Evolutionary conservation across 2,113 vertebrate genomes (phyloP).

Genomic region (Lampris megalopsis): DNA sequence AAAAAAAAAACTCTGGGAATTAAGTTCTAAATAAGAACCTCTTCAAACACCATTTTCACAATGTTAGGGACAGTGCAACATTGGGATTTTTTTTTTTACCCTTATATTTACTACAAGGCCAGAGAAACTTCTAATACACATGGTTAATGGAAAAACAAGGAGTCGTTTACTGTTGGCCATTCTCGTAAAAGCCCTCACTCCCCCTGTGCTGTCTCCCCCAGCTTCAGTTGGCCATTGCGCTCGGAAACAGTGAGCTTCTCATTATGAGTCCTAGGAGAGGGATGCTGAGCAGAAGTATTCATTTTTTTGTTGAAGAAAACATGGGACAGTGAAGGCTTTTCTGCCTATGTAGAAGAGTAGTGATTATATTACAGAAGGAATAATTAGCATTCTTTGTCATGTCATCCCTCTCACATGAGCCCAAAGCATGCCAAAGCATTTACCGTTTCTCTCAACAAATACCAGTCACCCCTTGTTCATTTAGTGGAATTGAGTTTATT

Average conservation of each 20-base stretch:
- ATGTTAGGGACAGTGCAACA: neutral
- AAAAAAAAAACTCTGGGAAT: neutral
- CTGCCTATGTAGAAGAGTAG: too few relatives aligned
- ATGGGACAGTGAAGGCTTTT: too few relatives aligned
- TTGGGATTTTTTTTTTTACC: neutral
- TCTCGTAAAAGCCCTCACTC: neutral
- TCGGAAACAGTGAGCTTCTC: conserved; percentile 62
- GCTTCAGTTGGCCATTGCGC: conserved; percentile 23
- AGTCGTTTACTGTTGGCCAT: conserved; percentile 15
- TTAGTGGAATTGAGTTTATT: conserved; percentile 61
- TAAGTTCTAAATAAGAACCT: neutral
- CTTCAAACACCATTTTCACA: neutral
- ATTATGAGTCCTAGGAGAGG: conserved; percentile 26
- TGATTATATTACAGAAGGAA: too few relatives aligned
- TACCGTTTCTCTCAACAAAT: conserved; percentile 34
- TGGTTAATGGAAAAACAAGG: conserved; percentile 23
- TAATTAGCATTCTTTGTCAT: too few relatives aligned
- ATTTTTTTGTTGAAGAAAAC: too few relatives aligned
- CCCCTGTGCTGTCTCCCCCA: neutral
- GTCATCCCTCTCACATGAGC: neutral
- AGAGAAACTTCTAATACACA: neutral
- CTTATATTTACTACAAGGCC: conserved; percentile 1
- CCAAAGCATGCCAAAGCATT: conserved; percentile 11
- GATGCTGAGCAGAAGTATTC: conserved; percentile 23
- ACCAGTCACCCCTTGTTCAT: conserved; percentile 60